Conservation (phyloP, 37 sponge, comb jelly and placozoan species). For the Chondrosia reniformis region DNA sequence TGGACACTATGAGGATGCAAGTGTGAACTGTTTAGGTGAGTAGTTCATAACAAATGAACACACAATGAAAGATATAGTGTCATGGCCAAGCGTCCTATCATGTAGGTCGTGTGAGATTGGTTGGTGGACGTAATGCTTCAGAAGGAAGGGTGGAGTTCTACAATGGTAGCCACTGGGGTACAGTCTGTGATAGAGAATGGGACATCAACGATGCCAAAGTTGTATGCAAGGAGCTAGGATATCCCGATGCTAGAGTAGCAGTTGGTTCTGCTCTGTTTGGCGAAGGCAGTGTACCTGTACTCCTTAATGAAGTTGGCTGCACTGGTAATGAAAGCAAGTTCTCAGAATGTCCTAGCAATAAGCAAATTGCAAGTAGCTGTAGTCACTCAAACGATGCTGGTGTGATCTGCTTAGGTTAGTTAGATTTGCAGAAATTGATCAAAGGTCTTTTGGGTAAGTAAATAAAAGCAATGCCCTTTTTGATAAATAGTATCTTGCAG, state of each 20-base stretch:
- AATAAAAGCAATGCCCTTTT: too few species aligned
- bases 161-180: conserved; percentile 30
- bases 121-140: not conserved
- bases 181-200: conserved; percentile 29
- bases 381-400: conserved; percentile 4
- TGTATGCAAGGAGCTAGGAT: conserved; percentile 39
- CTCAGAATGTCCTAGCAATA: not conserved
- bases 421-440: too few species aligned
- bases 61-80: too few species aligned
- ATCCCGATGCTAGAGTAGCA: not conserved
- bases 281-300: not conserved
- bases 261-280: conserved; percentile 6
- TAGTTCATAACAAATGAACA: too few species aligned
- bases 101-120: too few species aligned
- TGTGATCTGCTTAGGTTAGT: too few species aligned
- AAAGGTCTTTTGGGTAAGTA: too few species aligned
- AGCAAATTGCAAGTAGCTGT: not conserved
- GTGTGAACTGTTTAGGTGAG: too few species aligned
- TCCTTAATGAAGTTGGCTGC: not conserved
- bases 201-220: conserved; percentile 31
- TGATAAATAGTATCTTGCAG: too few species aligned
- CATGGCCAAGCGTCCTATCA: too few species aligned
- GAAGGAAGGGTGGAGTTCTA: conserved; percentile 32
- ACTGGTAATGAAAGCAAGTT: conserved; percentile 3
- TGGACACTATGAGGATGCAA: too few species aligned